Evolutionary conservation across 2,797 vertebrate genomes (phyloP).

Genomic region (Pristis pectinata): DNA sequence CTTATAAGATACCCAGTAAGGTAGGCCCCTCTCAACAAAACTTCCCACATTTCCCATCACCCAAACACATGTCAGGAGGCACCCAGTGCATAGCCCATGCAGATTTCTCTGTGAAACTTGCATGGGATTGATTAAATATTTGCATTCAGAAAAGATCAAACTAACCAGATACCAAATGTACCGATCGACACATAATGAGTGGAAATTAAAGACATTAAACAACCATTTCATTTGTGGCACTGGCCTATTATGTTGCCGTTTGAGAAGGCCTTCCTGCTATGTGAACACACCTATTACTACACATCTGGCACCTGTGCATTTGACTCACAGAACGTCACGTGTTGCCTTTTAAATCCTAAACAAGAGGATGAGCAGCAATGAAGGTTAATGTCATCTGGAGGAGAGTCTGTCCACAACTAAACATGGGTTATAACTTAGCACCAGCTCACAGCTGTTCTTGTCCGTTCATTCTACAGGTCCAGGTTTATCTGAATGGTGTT

Average conservation of each 20-base stretch:
- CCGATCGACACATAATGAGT: not conserved
- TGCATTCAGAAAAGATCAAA: not conserved
- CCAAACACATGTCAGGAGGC: not conserved
- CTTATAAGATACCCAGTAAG: no score
- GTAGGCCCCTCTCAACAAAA: no score
- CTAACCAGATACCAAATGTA: not conserved
- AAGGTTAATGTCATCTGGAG: not conserved
- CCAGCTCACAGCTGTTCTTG: not conserved
- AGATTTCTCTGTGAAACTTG: not conserved
- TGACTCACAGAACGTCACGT: not conserved
- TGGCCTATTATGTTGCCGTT: not conserved
- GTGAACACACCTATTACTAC: not conserved
- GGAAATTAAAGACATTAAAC: not conserved
- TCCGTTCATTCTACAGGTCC: not conserved
- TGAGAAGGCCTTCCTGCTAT: not conserved
- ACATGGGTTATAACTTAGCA: not conserved
- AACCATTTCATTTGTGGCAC: not conserved
- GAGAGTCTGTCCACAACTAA: not conserved
- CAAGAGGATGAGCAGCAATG: not conserved
- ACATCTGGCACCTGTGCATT: not conserved
- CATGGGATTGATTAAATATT: not conserved
- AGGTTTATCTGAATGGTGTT: not conserved
- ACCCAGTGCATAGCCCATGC: not conserved
- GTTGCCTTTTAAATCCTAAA: not conserved
- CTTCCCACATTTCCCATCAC: no score